Evolutionary conservation across 2,113 vertebrate genomes (phyloP), one percentile per base, ranked within the genome.

Genomic region (Guaruba guarouba): DNA sequence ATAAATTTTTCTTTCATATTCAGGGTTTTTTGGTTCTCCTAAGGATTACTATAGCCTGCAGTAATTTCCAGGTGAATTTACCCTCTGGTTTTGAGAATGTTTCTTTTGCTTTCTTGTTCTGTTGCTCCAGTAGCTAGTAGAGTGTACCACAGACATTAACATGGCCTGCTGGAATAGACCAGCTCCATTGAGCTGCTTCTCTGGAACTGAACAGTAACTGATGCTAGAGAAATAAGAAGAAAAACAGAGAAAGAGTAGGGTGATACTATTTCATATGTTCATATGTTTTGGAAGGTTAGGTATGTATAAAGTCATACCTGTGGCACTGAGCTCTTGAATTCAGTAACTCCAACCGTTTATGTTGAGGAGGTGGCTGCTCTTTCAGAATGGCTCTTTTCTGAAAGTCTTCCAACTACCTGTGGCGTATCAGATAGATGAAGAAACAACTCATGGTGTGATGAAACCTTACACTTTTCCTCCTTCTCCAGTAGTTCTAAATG

Each of bases 401-500:
- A 80, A 91, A 82, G 64, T 83, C 64, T 91, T 90, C 84, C 63
- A 92, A 1, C 35, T 82, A 96, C 57, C 33, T n/a, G 7, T 79
- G 90, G 17, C 61, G 0, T 70, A 84, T 63, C 37, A 81, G 82
- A 90, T 48, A 82, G 73, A 90, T 88, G 92, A 88, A 87, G 74
- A 90, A 96, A 81, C 37, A 90, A 44, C 61, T 67, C 4, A 0
- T 28, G 35, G 23, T 90, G 43, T 92, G 88, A 78, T 88, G 49
- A 93, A 94, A 92, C 61, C 44, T 63, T 54, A 90, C 55, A 83
- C 46, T 96, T 96, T 84, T 63, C 16, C 71, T 67, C 20, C 51
- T 85, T 96, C 85, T 93, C 33, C 70, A 87, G 81, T 69, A 86
- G 83, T 93, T 96, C 28, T 94, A 95, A 96, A 95, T 95, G 83